Conservation (phyloP, 2,113 vertebrate species). For the Poeciliopsis prolifica region DNA sequence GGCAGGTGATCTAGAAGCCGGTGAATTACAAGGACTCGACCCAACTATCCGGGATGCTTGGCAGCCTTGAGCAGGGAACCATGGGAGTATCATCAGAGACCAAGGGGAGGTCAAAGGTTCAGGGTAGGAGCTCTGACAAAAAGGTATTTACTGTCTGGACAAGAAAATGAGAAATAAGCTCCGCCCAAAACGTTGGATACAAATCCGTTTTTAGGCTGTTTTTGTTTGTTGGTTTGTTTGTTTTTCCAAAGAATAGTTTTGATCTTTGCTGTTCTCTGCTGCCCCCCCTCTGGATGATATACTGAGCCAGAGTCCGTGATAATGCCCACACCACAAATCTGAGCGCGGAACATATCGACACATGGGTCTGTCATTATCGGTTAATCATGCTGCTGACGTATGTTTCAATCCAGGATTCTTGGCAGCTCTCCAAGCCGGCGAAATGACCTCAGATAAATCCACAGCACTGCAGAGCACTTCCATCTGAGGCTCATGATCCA, state of each 20-base stretch:
- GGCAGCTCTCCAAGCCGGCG: constrained; percentile 65
- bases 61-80: constrained; percentile 78
- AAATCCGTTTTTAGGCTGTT: constrained; percentile 28
- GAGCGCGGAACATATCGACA: constrained; percentile 77
- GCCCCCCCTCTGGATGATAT: constrained; percentile 60
- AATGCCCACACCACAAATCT: constrained; percentile 77
- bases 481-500: constrained; percentile 27
- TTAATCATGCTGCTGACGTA: constrained; percentile 76
- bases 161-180: constrained; percentile 78
- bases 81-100: constrained; percentile 71
- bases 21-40: constrained; percentile 81
- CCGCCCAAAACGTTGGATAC: constrained; percentile 23
- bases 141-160: constrained; percentile 78
- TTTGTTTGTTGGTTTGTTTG: constrained; percentile 4
- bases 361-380: constrained; percentile 76
- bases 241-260: constrained; percentile 17
- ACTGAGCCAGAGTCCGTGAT: constrained; percentile 67
- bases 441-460: constrained; percentile 71
- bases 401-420: constrained; percentile 69
- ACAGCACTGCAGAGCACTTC: constrained; percentile 21
- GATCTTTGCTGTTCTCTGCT: constrained; percentile 1
- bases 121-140: constrained; percentile 64
- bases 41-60: constrained; percentile 47
- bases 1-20: constrained; percentile 96
- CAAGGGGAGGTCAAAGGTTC: constrained; percentile 76